Evolutionary conservation across 2,113 vertebrate species (phyloP).

Genomic region (Zosterops lateralis): DNA sequence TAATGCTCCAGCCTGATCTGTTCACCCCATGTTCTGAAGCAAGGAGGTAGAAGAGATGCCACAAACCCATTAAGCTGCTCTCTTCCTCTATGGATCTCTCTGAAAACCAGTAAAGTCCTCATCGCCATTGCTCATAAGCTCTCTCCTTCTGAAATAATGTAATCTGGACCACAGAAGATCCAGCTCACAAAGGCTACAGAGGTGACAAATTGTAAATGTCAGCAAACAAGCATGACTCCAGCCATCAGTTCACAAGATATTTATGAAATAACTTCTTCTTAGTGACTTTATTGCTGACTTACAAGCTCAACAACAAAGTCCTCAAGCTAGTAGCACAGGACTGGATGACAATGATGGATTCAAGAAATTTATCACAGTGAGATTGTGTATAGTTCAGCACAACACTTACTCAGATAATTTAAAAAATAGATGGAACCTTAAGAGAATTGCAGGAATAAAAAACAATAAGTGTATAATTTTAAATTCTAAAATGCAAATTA

Average conservation of each 20-base stretch:
- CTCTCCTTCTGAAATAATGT: not conserved
- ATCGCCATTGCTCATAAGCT: not conserved
- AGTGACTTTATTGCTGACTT: not conserved
- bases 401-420: not conserved
- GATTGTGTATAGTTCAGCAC: not conserved
- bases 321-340: not conserved
- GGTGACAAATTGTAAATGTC: not conserved
- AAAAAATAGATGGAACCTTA: not conserved
- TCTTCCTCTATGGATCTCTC: not conserved
- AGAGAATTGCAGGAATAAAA: not conserved
- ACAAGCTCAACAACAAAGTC: not conserved
- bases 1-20: not conserved
- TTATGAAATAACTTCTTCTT: not conserved
- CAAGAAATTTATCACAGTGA: not conserved
- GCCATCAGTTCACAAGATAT: not conserved
- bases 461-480: not conserved
- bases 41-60: not conserved
- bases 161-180: not conserved
- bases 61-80: not conserved
- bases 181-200: not conserved
- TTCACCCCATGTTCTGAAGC: fast-evolving
- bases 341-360: not conserved
- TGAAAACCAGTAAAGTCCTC: not conserved
- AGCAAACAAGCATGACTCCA: not conserved
- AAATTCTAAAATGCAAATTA: not conserved